phyloP scores from a whole-genome alignment of 2,797 vertebrate genomes.

The Pristis pectinata region DNA sequence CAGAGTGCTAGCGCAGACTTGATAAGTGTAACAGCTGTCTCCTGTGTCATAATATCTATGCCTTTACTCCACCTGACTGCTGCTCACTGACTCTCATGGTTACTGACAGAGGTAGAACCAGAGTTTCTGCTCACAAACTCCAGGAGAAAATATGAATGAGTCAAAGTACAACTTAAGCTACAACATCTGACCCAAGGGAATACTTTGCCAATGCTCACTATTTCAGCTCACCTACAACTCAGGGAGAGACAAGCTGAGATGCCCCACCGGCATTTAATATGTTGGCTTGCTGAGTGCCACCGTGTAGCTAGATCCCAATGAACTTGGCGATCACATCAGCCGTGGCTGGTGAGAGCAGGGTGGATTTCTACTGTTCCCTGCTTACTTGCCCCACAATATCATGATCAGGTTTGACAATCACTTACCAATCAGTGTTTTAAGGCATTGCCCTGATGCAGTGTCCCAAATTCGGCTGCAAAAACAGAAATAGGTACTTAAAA shows the following conservation, averaged over 20 bases:
- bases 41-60: no score
- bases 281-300: neutral
- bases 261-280: neutral
- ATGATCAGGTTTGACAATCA: neutral
- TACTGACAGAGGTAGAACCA: neutral
- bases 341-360: neutral
- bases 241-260: neutral
- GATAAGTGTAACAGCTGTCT: no score
- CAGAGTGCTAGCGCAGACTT: no score
- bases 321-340: neutral
- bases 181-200: neutral
- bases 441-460: conserved; percentile 94
- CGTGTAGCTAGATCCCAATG: neutral
- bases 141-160: neutral
- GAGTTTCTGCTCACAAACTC: neutral
- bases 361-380: neutral
- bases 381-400: neutral
- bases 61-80: no score
- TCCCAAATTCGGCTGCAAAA: conserved; percentile 90
- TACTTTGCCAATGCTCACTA: neutral
- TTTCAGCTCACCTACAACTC: neutral
- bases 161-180: neutral
- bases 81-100: neutral
- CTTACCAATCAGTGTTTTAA: conserved; percentile 98
- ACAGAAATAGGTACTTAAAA: conserved; percentile 19